phyloP scores from a whole-genome alignment of 2,113 vertebrate genomes.

The Ceratotherium simum region DNA sequence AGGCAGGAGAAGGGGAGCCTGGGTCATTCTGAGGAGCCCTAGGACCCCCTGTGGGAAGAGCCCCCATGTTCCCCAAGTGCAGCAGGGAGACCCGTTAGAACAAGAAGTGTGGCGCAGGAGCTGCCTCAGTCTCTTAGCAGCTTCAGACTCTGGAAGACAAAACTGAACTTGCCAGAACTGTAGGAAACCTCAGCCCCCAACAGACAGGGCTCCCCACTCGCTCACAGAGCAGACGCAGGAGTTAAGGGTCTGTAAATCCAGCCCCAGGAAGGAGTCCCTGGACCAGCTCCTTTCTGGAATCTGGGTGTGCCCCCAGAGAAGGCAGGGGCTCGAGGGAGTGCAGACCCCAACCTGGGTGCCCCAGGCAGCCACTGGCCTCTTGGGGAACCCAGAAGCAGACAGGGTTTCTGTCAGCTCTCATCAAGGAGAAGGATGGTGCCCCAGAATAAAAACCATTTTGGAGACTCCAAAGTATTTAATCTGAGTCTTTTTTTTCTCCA shows the following conservation, averaged over 20 bases:
- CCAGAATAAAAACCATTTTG: not conserved
- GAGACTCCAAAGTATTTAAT: not conserved
- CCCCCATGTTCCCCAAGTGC: not conserved
- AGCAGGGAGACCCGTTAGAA: not conserved
- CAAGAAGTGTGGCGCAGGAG: not conserved
- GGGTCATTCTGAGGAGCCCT: not conserved
- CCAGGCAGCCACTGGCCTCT: not conserved
- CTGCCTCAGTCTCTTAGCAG: not conserved
- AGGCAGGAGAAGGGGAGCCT: not conserved
- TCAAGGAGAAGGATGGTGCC: not conserved
- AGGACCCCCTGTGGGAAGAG: not conserved
- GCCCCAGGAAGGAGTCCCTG: not conserved
- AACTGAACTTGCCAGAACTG: not conserved
- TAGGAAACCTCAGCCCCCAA: not conserved
- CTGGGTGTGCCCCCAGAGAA: not conserved
- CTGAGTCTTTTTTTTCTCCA: not conserved
- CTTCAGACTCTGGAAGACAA: not conserved
- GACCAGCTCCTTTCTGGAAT: not conserved
- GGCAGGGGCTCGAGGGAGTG: not conserved
- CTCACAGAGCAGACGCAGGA: not conserved
- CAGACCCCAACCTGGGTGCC: not conserved
- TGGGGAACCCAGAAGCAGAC: not conserved
- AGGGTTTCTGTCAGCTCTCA: not conserved
- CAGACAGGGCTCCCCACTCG: not conserved
- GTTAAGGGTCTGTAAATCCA: not conserved